Conservation (phyloP, 2,888 invertebrate genomes). For the Dryobotodes eremita region DNA sequence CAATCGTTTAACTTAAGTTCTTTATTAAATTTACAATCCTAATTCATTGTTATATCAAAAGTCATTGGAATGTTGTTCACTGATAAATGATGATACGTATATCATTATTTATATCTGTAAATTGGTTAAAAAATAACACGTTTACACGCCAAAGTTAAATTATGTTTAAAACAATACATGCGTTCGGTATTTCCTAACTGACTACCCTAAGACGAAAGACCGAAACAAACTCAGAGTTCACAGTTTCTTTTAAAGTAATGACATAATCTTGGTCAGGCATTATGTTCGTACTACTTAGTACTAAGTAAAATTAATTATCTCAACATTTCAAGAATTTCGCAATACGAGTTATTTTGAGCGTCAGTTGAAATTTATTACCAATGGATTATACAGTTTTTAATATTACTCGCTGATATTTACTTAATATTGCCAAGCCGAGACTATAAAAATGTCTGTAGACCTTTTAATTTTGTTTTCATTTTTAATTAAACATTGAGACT, state of each 20-base stretch:
- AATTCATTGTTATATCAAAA: background rate
- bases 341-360: constrained; percentile 1
- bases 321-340: background rate
- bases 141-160: background rate
- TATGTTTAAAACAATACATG: no score
- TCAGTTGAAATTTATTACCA: constrained; percentile 29
- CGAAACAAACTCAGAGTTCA: background rate
- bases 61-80: background rate
- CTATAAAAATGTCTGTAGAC: constrained; percentile 52
- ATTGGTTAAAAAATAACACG: background rate
- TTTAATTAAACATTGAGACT: constrained; percentile 68
- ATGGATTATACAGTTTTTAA: constrained; percentile 49
- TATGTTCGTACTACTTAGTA: no score
- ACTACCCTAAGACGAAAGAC: background rate
- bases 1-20: constrained; percentile 41
- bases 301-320: background rate
- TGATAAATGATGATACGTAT: background rate
- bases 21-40: constrained; percentile 33
- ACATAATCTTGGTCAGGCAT: background rate
- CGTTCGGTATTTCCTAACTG: background rate
- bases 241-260: background rate
- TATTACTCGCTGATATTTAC: constrained; percentile 40
- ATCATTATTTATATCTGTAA: background rate
- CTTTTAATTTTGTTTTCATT: constrained; percentile 60
- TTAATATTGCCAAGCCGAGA: constrained; percentile 40